A percentile compares a stretch with the other conserved stretches of the same genome.
Evolutionary conservation across 2,888 invertebrate species (phyloP).

Genomic region (Trachelus stipa): DNA sequence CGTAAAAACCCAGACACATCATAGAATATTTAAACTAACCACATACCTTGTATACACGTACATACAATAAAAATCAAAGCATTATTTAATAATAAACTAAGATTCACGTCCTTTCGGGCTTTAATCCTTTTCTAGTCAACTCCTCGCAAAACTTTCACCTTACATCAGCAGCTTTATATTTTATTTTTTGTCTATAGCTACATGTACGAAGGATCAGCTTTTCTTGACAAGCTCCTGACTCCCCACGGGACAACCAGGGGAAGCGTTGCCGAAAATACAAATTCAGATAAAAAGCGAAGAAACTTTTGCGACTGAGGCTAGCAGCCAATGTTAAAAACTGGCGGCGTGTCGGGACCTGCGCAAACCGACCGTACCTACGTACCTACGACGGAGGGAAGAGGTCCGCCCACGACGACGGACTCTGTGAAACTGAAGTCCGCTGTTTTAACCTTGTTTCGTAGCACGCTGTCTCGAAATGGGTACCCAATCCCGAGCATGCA

Average conservation of each 20-base stretch:
- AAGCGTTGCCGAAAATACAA: neutral
- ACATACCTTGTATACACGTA: neutral
- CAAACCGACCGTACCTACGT: neutral
- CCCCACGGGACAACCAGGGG: neutral
- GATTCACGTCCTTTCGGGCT: neutral
- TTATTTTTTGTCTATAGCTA: neutral
- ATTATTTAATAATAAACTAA: neutral
- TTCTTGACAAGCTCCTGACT: neutral
- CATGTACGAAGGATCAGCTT: neutral
- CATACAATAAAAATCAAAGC: neutral
- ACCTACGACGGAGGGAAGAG: constrained; percentile 1
- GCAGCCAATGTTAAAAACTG: neutral
- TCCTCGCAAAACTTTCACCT: neutral
- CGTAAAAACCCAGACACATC: neutral
- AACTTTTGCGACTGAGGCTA: neutral
- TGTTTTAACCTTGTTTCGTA: constrained; percentile 6
- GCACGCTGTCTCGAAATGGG: constrained; percentile 6
- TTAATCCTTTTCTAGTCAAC: neutral
- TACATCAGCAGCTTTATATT: neutral
- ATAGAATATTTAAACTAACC: neutral
- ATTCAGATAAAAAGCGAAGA: neutral
- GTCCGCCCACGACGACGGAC: constrained; percentile 37
- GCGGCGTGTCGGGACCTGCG: neutral
- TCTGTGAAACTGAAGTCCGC: constrained; percentile 43
- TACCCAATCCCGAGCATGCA: neutral